phyloP scores from a whole-genome alignment of 2,888 invertebrate genomes.

The Cryptosula pallasiana region DNA sequence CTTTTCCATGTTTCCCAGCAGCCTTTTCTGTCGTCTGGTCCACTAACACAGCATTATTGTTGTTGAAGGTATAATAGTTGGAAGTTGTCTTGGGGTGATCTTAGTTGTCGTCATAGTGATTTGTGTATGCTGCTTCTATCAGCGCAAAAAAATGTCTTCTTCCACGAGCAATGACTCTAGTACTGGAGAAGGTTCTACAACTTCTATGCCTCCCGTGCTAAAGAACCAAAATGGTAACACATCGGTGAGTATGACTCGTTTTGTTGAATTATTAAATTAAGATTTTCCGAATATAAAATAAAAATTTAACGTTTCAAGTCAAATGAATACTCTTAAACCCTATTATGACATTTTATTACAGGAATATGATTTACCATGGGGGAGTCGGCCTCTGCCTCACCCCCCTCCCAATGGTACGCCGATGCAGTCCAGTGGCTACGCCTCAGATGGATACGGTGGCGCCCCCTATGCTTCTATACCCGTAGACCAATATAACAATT shows the following conservation, averaged over 20 bases:
- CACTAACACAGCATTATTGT: too few relatives aligned
- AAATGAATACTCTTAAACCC: too few relatives aligned
- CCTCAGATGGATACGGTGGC: neutral
- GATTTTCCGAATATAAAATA: too few relatives aligned
- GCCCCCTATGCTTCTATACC: slow-evolving; percentile 10
- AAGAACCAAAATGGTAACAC: neutral
- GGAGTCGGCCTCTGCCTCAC: slow-evolving; percentile 8
- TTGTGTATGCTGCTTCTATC: slow-evolving; percentile 1
- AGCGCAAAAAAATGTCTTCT: neutral
- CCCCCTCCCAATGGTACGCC: neutral
- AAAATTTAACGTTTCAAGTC: too few relatives aligned
- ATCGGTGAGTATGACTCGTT: neutral
- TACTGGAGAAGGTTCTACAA: neutral
- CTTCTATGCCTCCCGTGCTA: neutral
- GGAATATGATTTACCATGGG: slow-evolving; percentile 20
- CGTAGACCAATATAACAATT: neutral
- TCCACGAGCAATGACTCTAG: neutral
- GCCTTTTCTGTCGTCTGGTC: neutral
- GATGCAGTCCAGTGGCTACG: slow-evolving; percentile 17
- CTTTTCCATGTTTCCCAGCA: neutral
- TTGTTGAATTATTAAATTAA: too few relatives aligned
- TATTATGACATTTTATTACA: neutral
- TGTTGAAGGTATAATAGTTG: slow-evolving; percentile 17
- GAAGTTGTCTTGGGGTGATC: slow-evolving; percentile 8
- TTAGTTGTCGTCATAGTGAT: neutral